Evolutionary conservation across 2,797 vertebrate species (phyloP).

Genomic region (Tenualosa thibaudeaui): DNA sequence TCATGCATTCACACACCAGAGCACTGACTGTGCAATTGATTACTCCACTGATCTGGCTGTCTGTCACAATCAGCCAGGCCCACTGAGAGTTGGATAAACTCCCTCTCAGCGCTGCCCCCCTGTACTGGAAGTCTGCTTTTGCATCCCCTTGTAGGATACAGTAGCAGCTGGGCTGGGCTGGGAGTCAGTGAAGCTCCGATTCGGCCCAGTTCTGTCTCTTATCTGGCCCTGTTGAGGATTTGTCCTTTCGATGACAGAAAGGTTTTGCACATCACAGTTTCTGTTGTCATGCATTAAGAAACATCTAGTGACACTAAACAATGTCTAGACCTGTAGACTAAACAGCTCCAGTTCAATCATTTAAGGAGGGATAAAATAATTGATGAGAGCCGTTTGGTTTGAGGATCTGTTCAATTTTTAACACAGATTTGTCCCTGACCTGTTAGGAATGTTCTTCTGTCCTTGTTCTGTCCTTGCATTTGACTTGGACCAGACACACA

Average conservation of each 20-base stretch:
- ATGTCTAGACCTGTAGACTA: too few species aligned
- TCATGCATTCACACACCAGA: neutral
- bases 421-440: neutral
- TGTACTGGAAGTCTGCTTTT: neutral
- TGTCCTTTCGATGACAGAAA: too few species aligned
- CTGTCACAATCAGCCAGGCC: constrained; percentile 21
- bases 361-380: too few species aligned
- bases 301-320: too few species aligned
- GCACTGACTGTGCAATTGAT: constrained; percentile 40
- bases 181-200: neutral
- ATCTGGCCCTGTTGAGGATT: neutral
- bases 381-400: too few species aligned
- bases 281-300: too few species aligned
- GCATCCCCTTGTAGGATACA: neutral
- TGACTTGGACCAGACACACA: neutral
- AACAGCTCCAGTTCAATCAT: too few species aligned
- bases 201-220: neutral
- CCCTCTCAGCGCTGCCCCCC: neutral
- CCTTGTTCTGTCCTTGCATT: too few species aligned
- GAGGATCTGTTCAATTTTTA: neutral
- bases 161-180: neutral
- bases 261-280: too few species aligned
- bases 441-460: neutral
- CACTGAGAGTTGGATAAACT: constrained; percentile 30
- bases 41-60: constrained; percentile 36